Evolutionary conservation across 1,140 invertebrate species (phyloP).

Genomic region (Drosophila neocordata): DNA sequence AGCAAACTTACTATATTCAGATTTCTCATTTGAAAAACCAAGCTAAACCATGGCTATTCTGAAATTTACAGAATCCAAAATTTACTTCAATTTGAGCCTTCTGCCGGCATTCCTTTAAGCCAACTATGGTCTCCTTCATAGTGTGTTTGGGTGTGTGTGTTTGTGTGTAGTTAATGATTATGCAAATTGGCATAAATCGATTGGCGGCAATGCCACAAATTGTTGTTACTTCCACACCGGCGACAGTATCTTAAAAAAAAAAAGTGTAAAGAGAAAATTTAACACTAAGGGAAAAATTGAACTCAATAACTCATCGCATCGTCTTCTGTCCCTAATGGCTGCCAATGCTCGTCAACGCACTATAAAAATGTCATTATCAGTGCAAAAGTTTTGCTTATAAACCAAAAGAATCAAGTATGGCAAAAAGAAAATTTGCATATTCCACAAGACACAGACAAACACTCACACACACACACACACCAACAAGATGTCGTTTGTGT

Average conservation of each 20-base stretch:
- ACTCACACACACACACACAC: slow-evolving; percentile 10
- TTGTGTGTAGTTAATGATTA: slow-evolving; percentile 72
- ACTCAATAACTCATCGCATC: slow-evolving; percentile 42
- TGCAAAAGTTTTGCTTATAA: slow-evolving; percentile 74
- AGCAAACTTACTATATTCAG: too few relatives aligned
- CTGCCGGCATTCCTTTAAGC: not conserved
- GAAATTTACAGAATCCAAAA: not conserved
- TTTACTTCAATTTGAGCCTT: not conserved
- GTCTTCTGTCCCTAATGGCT: slow-evolving; percentile 43
- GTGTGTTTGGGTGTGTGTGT: slow-evolving; percentile 17
- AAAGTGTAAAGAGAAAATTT: not conserved
- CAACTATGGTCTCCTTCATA: not conserved
- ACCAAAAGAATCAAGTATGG: slow-evolving; percentile 47
- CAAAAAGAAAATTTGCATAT: slow-evolving; percentile 71
- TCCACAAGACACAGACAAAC: slow-evolving; percentile 47
- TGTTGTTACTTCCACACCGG: slow-evolving; percentile 49
- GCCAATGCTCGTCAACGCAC: slow-evolving; percentile 73
- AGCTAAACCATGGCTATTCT: not conserved
- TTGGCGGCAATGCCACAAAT: slow-evolving; percentile 60
- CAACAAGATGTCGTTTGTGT: slow-evolving; percentile 20
- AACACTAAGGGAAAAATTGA: not conserved
- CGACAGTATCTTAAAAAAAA: slow-evolving; percentile 39
- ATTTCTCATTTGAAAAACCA: too few relatives aligned
- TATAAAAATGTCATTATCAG: slow-evolving; percentile 81
- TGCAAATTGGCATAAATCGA: slow-evolving; percentile 80